phyloP scores from a whole-genome alignment of 2,113 vertebrate species.

The Tapirus terrestris region DNA sequence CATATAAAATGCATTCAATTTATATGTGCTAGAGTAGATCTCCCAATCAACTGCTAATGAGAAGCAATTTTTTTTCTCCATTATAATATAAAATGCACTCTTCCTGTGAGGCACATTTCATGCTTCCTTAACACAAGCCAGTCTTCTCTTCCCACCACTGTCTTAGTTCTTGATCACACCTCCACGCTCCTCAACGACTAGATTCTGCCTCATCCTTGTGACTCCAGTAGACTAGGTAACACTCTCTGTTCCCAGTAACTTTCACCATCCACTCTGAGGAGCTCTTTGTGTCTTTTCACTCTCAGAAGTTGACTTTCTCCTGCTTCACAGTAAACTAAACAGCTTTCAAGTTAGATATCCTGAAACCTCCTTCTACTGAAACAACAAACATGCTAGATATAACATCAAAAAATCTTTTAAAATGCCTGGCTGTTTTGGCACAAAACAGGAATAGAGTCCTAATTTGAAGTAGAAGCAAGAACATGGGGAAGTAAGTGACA shows the following conservation, averaged over 20 bases:
- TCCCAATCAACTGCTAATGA: background rate
- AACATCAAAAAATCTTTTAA: background rate
- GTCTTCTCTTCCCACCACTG: background rate
- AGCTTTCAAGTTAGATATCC: background rate
- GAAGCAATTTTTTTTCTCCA: background rate
- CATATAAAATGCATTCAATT: background rate
- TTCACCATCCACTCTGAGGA: background rate
- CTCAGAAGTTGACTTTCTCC: background rate
- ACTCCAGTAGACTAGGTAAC: background rate
- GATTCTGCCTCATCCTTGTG: background rate
- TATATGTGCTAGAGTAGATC: background rate
- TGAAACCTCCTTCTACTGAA: background rate
- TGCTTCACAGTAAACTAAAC: background rate
- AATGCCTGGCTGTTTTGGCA: background rate
- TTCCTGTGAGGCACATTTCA: background rate
- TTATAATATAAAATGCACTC: background rate
- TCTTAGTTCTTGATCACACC: background rate
- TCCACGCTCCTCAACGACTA: background rate
- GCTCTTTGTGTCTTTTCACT: background rate
- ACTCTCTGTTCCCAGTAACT: background rate
- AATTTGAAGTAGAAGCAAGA: background rate
- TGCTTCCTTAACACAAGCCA: background rate
- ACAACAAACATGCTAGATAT: background rate
- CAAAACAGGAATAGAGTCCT: background rate
- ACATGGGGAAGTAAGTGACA: background rate